Evolutionary conservation across 2,888 invertebrate species (phyloP).

Genomic region (Cephalotes varians): DNA sequence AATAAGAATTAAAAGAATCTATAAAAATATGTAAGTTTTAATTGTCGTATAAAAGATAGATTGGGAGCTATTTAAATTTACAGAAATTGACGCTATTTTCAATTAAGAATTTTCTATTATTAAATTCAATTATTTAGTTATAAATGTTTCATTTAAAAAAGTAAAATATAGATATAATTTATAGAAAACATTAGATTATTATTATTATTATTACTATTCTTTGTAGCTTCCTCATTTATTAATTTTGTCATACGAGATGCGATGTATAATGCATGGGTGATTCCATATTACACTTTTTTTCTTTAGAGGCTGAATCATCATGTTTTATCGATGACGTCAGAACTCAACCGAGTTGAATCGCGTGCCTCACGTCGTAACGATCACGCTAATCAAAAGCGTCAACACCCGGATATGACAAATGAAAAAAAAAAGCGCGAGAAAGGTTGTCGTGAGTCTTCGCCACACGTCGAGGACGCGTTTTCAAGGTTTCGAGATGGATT

Average conservation of each 20-base stretch:
- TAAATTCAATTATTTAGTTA: no score
- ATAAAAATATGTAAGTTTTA: not conserved
- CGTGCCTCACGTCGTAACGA: not conserved
- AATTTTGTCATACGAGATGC: not conserved
- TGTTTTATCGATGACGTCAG: not conserved
- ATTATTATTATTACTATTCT: no score
- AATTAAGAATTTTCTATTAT: no score
- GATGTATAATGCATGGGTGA: not conserved
- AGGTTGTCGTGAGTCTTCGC: not conserved
- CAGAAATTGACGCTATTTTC: not conserved
- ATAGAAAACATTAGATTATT: no score
- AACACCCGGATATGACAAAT: not conserved
- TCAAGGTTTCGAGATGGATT: constrained; percentile 1
- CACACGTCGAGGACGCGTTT: constrained; percentile 8
- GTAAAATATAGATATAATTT: no score
- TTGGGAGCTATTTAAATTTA: not conserved
- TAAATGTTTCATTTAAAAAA: no score
- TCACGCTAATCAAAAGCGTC: constrained; percentile 7
- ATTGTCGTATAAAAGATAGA: not conserved
- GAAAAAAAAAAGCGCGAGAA: constrained; percentile 11
- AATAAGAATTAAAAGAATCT: not conserved
- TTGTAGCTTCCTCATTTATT: no score
- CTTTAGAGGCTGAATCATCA: not conserved
- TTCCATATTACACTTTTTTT: not conserved
- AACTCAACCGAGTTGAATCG: not conserved